A percentile compares a stretch with the other conserved stretches of the same genome.
Evolutionary conservation across 2,888 invertebrate species (phyloP).

Genomic region (Drosophila parthenogenetica): DNA sequence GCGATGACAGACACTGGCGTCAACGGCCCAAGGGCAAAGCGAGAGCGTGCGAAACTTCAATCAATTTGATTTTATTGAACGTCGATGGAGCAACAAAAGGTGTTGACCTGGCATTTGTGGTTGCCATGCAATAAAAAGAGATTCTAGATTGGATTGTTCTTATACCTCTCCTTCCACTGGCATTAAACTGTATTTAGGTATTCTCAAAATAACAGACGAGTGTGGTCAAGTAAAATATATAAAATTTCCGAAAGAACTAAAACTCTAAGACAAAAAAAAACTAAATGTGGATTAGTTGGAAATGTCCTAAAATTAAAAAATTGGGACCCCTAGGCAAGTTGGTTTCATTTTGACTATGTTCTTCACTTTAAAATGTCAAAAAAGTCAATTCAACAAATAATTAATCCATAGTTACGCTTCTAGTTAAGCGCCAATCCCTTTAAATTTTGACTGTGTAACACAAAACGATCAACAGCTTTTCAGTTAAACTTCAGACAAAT

Average conservation of each 20-base stretch:
- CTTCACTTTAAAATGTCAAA: too few relatives aligned
- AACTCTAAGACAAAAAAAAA: too few relatives aligned
- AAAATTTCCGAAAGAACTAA: too few relatives aligned
- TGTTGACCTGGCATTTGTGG: conserved; percentile 61
- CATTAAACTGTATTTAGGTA: not conserved
- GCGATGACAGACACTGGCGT: not conserved
- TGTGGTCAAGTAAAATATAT: too few relatives aligned
- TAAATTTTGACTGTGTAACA: too few relatives aligned
- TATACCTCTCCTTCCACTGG: not conserved
- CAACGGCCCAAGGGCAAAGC: conserved; percentile 1
- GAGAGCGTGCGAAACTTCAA: conserved; percentile 64
- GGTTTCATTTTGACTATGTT: too few relatives aligned
- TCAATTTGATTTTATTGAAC: conserved; percentile 67
- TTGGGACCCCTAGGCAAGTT: too few relatives aligned
- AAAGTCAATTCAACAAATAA: too few relatives aligned
- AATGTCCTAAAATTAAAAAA: too few relatives aligned
- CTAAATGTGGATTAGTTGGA: too few relatives aligned
- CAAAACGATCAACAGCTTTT: not conserved
- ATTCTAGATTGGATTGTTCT: conserved; percentile 9
- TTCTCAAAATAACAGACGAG: not conserved
- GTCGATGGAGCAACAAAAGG: conserved; percentile 56
- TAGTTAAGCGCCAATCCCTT: too few relatives aligned
- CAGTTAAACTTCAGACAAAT: not conserved
- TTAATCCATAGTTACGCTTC: too few relatives aligned
- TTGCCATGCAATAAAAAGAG: conserved; percentile 36